phyloP scores from a whole-genome alignment of 2,888 invertebrate species.

The Noctua janthina region DNA sequence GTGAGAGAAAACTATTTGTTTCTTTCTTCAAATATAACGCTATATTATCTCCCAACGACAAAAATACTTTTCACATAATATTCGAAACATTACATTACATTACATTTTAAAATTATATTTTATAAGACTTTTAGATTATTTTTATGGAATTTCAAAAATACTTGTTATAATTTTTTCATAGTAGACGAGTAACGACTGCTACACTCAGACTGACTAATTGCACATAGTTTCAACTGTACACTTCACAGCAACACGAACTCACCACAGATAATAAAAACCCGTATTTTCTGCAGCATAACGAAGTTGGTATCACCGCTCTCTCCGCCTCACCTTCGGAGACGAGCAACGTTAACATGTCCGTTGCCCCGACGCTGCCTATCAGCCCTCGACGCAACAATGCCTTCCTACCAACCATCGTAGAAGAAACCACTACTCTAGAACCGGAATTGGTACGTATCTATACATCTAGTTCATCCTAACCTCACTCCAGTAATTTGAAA shows the following conservation, averaged over 20 bases:
- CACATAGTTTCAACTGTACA: conserved; percentile 61
- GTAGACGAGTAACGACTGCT: conserved; percentile 30
- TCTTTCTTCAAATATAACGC: background rate
- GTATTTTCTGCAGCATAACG: conserved; percentile 76
- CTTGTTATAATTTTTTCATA: conserved; percentile 32
- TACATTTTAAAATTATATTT: background rate
- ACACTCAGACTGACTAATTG: conserved; percentile 62
- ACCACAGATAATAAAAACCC: conserved; percentile 25
- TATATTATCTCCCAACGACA: too few species aligned
- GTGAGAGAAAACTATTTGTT: conserved; percentile 6
- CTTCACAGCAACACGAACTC: conserved; percentile 39
- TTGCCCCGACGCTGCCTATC: conserved; percentile 68
- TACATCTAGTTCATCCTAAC: conserved; percentile 19
- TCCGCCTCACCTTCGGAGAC: conserved; percentile 82
- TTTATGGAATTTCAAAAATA: background rate
- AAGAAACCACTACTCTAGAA: conserved; percentile 80
- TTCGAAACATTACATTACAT: too few species aligned
- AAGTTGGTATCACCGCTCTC: conserved; percentile 85
- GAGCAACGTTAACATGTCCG: conserved; percentile 76
- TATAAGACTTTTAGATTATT: background rate
- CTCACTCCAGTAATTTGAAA: conserved; percentile 64
- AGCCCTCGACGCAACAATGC: conserved; percentile 76
- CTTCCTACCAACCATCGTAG: conserved; percentile 75
- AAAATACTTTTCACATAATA: background rate
- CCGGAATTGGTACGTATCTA: conserved; percentile 81